These are phyloP conservation scores for Auanema freiburgensis DNA, from an alignment of 2,888 invertebrate genomes.

Conservation along the genomic window DNA sequence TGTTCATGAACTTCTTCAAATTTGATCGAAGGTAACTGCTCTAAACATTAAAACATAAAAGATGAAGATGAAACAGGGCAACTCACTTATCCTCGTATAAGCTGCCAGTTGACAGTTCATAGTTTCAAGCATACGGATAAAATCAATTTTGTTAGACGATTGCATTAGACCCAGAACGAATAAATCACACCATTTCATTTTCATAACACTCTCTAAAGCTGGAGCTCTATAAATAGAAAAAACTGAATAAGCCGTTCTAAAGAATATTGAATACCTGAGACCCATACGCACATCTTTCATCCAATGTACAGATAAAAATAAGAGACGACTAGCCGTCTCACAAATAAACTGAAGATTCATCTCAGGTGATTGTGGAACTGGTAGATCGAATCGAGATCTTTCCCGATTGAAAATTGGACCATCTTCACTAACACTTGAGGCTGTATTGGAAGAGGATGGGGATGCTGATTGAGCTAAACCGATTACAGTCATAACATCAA, in stretches of 20 bases:
- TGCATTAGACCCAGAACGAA: slow-evolving; percentile 88
- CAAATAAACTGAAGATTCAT: slow-evolving; percentile 91
- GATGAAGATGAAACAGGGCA: background rate
- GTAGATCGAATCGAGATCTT: slow-evolving; percentile 76
- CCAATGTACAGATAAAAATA: slow-evolving; percentile 89
- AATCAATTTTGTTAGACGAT: slow-evolving; percentile 75
- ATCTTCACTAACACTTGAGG: slow-evolving; percentile 41
- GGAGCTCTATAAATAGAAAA: slow-evolving; percentile 72
- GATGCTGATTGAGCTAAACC: slow-evolving; percentile 46
- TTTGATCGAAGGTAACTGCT: slow-evolving; percentile 64
- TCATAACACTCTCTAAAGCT: slow-evolving; percentile 78
- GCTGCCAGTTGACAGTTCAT: slow-evolving; percentile 80
- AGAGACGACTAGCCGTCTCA: slow-evolving; percentile 84
- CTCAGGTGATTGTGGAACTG: slow-evolving; percentile 82
- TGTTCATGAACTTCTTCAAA: slow-evolving; percentile 38
- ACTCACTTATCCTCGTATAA: slow-evolving; percentile 8
- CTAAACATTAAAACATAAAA: slow-evolving; percentile 46
- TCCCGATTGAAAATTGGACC: slow-evolving; percentile 44
- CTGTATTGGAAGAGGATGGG: slow-evolving; percentile 40
- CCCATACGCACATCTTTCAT: slow-evolving; percentile 75
- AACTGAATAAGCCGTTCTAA: background rate
- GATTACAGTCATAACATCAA: slow-evolving; percentile 50
- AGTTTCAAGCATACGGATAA: slow-evolving; percentile 75
- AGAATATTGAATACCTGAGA: slow-evolving; percentile 65
- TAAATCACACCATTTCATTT: slow-evolving; percentile 87